Base-by-base conservation (phyloP, 2,888 invertebrate genomes). In the Tanypteryx hageni region DNA sequence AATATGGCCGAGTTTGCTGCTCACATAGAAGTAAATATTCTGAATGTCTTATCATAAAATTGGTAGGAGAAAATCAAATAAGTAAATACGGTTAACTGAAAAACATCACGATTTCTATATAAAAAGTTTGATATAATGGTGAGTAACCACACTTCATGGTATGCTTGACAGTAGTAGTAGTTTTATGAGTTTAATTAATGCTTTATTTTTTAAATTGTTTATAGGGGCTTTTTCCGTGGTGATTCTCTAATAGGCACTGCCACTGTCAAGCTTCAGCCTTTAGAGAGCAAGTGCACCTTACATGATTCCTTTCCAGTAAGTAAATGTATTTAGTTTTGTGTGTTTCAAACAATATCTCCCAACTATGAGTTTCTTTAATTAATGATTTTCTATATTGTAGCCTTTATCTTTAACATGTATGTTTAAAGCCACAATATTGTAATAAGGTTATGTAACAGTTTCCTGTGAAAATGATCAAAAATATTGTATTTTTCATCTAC, bases 261-360 rank as follows among this genome's bases (percentile, higher is more conserved):
- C 18, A 96, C 96, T 93, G 97, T 99, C 18, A 99, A 99, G 94
- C 95, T 99, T 93, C 97, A 97, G 94, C 97, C 97, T n/a, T 95
- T 99, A 93, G 99, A 99, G 96, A 97, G 97, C 0, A 97, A 97
- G 93, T 98, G 98, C 94, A 97, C 97, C 64, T 95, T 99, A 92
- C 99, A 99, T 95, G 99, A 99, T 93, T 97, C 98, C 0, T 98
- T 97, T 95, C 98, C 99, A 95, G 99, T 99, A 95, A 97, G 98
- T 97, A 93, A 83, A 93, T 4, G 59, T 92, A 22, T 27, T 27
- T 27, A 18, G 13, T 0, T 10, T 76, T 76, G 9, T 76, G 27
- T 14, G 2, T 27, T 68, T 44, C 3, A 5, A 44, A 44, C 44
- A 44, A 44, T 44, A 44, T 44, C 44, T 44, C 44, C 44, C 44